Conservation (phyloP, 2,797 vertebrate genomes). For the Sciaenops ocellatus region DNA sequence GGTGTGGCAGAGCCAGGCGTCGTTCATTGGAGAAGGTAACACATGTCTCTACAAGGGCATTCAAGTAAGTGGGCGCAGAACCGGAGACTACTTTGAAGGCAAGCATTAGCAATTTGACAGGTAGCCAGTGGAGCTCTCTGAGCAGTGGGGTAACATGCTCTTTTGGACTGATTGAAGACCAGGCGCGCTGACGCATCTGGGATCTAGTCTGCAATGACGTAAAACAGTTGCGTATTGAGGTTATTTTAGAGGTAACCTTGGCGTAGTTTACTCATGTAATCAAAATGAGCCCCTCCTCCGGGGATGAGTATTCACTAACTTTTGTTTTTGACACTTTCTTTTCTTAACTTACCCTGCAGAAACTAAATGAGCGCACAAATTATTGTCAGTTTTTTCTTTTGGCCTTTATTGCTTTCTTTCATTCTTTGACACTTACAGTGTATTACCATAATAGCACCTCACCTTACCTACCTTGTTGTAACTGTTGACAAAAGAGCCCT, state of each 20-base stretch:
- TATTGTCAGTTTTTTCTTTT: background rate
- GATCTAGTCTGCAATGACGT: background rate
- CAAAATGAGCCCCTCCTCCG: background rate
- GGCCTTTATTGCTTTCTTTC: slow-evolving; percentile 1
- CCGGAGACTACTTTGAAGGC: too few relatives aligned
- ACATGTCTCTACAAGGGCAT: too few relatives aligned
- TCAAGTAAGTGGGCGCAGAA: too few relatives aligned
- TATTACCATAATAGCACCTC: slow-evolving; percentile 17
- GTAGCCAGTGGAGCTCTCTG: too few relatives aligned
- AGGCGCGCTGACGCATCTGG: too few relatives aligned
- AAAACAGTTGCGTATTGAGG: background rate
- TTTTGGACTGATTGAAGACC: too few relatives aligned
- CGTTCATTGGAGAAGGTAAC: too few relatives aligned
- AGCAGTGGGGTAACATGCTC: too few relatives aligned
- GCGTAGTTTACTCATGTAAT: background rate
- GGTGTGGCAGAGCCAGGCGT: too few relatives aligned
- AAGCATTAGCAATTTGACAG: too few relatives aligned
- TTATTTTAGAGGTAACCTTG: background rate
- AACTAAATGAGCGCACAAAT: background rate
- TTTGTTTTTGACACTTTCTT: background rate
- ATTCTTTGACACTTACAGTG: slow-evolving; percentile 16
- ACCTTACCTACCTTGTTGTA: slow-evolving; percentile 44
- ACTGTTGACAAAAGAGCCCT: slow-evolving; percentile 63
- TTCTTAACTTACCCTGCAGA: background rate
- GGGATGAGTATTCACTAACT: background rate